Conservation (phyloP, 2,888 invertebrate species). For the Oscheius onirici region DNA sequence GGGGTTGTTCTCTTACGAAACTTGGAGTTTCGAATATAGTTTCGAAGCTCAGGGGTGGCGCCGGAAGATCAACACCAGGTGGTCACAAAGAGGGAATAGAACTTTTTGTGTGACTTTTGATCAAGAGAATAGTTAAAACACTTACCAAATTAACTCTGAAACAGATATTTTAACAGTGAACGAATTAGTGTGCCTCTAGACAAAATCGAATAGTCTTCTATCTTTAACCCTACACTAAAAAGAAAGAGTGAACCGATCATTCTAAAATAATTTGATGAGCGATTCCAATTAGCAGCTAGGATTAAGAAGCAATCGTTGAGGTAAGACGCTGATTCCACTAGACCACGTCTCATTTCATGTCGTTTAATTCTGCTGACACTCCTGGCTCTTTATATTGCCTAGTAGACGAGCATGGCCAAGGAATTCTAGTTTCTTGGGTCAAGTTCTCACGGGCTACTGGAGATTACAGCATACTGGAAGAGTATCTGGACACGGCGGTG, state of each 20-base stretch:
- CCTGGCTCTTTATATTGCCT: conserved; percentile 55
- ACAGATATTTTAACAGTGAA: too few relatives aligned
- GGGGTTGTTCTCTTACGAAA: neutral
- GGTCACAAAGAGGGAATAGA: neutral
- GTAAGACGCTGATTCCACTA: too few relatives aligned
- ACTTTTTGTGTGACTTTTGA: neutral
- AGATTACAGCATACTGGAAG: conserved; percentile 60
- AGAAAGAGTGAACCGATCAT: too few relatives aligned
- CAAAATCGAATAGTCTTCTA: too few relatives aligned
- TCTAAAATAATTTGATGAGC: too few relatives aligned
- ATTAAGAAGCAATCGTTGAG: too few relatives aligned
- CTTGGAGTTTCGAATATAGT: too few relatives aligned
- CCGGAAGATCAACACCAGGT: neutral
- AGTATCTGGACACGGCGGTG: conserved; percentile 73
- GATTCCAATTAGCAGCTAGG: too few relatives aligned
- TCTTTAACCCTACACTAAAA: too few relatives aligned
- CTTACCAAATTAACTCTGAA: too few relatives aligned
- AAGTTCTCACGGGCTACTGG: conserved; percentile 60
- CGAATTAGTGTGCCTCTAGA: too few relatives aligned
- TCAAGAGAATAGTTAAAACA: too few relatives aligned
- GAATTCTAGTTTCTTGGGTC: conserved; percentile 60
- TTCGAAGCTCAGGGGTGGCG: neutral
- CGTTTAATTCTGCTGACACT: conserved; percentile 57
- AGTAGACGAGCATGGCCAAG: conserved; percentile 65
- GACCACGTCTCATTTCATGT: conserved; percentile 34